Conservation (phyloP, 2,797 vertebrate species). For the Percopsis omiscomaycus region DNA sequence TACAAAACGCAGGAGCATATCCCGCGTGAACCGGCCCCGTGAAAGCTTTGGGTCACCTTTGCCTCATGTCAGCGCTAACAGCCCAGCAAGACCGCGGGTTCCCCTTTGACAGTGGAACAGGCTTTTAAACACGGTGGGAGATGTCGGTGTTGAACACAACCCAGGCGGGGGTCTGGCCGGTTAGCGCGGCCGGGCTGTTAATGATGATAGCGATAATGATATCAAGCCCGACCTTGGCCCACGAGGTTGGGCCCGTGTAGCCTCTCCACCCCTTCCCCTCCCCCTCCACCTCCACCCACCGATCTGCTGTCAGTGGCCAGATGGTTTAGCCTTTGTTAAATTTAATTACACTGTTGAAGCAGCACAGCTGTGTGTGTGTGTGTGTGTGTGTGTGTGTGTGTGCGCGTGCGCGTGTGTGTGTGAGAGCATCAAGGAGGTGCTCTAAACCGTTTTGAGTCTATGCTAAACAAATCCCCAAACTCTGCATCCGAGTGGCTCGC, state of each 20-base stretch:
- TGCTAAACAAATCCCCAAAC: constrained; percentile 1
- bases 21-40: too few relatives aligned
- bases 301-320: constrained; percentile 60
- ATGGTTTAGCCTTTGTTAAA: constrained; percentile 59
- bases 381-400: constrained; percentile 13
- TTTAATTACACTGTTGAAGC: constrained; percentile 53
- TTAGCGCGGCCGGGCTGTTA: constrained; percentile 53
- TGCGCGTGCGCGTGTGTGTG: constrained; percentile 2
- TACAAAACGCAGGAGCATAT: too few relatives aligned
- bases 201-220: constrained; percentile 61
- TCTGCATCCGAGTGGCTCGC: background rate
- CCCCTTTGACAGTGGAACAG: constrained; percentile 17
- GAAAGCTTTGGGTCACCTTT: too few relatives aligned
- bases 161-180: constrained; percentile 47
- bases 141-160: constrained; percentile 36
- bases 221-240: constrained; percentile 54
- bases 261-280: constrained; percentile 11
- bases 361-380: constrained; percentile 10
- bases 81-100: constrained; percentile 1
- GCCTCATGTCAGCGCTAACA: background rate
- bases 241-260: constrained; percentile 30
- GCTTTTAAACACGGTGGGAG: constrained; percentile 20
- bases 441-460: too few relatives aligned
- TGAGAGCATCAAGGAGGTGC: background rate
- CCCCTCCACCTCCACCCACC: too few relatives aligned